Conservation (phyloP, 2,797 vertebrate genomes). For the Smutsia gigantea region DNA sequence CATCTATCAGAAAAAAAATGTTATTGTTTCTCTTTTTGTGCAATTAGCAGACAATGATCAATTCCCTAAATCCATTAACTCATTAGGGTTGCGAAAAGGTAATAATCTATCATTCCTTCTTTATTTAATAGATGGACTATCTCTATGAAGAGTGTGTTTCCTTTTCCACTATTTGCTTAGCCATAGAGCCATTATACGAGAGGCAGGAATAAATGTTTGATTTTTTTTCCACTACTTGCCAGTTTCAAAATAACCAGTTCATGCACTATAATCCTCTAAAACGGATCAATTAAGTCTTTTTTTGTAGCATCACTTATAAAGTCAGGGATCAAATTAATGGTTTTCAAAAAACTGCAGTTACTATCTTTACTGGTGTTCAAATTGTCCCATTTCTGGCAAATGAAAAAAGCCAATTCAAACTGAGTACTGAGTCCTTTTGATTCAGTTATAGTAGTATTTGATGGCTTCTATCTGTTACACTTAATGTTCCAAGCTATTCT, state of each 20-base stretch:
- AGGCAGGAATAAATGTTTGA: background rate
- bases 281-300: background rate
- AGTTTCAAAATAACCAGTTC: slow-evolving; percentile 32
- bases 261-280: background rate
- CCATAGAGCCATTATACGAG: background rate
- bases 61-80: background rate
- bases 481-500: background rate
- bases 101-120: background rate
- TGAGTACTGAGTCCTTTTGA: background rate
- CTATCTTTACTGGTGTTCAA: background rate
- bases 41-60: background rate
- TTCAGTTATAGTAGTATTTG: background rate
- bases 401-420: slow-evolving; percentile 8
- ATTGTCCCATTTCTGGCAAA: background rate
- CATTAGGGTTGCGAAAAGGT: background rate
- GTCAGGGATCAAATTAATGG: background rate
- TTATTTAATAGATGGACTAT: background rate
- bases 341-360: background rate
- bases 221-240: background rate
- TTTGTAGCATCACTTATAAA: slow-evolving; percentile 1
- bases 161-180: background rate
- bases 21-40: background rate
- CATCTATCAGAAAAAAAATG: background rate
- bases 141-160: background rate
- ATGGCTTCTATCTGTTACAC: slow-evolving; percentile 2